phyloP scores from a whole-genome alignment of 2,888 invertebrate genomes.

The Mamestra brassicae region DNA sequence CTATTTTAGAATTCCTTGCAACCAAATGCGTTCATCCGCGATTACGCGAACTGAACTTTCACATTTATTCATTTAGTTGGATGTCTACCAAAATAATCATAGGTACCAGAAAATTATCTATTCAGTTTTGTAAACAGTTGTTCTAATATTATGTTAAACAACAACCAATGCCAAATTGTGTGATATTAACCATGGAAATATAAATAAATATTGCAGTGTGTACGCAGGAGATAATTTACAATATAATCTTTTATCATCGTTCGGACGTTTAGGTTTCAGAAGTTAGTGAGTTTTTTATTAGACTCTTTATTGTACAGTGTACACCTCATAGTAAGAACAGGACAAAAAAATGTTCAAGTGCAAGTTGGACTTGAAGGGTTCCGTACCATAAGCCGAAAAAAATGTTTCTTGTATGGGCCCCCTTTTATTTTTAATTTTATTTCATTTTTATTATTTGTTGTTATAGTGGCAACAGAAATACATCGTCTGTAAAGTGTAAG shows the following conservation, averaged over 20 bases:
- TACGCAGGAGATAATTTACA: slow-evolving; percentile 30
- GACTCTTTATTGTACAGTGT: too few relatives aligned
- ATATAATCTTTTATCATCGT: slow-evolving; percentile 7
- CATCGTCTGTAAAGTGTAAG: too few relatives aligned
- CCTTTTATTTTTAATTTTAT: too few relatives aligned
- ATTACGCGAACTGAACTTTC: slow-evolving; percentile 35
- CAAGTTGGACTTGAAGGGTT: too few relatives aligned
- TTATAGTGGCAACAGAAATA: too few relatives aligned
- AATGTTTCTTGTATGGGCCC: too few relatives aligned
- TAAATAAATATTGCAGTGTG: slow-evolving; percentile 45
- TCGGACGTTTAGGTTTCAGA: not conserved
- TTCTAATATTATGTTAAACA: slow-evolving; percentile 50
- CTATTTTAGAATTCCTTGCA: not conserved
- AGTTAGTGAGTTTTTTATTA: not conserved
- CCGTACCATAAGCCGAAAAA: too few relatives aligned
- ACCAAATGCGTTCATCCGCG: not conserved
- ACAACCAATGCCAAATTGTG: slow-evolving; percentile 48
- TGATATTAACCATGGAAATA: slow-evolving; percentile 43
- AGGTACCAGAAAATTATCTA: slow-evolving; percentile 31
- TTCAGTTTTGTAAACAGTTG: slow-evolving; percentile 45
- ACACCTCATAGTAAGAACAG: too few relatives aligned
- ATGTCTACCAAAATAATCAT: slow-evolving; percentile 38
- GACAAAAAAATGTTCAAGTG: too few relatives aligned
- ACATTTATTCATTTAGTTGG: slow-evolving; percentile 45
- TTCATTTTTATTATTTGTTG: too few relatives aligned